A percentile compares a stretch with the other conserved stretches of the same genome.
Evolutionary conservation across 2,888 invertebrate genomes (phyloP).

Genomic region (Parapristionchus giblindavisi): DNA sequence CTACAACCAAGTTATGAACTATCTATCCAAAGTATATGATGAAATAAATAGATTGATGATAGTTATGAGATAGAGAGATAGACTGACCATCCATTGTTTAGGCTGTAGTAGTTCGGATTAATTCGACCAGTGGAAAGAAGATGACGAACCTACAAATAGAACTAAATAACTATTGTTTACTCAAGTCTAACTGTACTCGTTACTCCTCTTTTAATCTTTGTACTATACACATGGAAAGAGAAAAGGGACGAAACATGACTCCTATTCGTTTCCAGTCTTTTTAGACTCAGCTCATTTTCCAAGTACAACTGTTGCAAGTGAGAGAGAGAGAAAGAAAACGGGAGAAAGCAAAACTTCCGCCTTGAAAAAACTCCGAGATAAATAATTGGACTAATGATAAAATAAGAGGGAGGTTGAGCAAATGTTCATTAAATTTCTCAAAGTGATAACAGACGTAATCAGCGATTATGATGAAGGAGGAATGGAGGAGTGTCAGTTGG

Average conservation of each 20-base stretch:
- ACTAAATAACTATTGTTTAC: neutral
- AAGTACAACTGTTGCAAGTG: neutral
- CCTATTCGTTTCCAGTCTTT: too few species aligned
- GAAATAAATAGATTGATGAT: neutral
- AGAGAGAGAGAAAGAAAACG: neutral
- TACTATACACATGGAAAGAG: neutral
- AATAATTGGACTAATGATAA: too few species aligned
- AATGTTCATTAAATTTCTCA: too few species aligned
- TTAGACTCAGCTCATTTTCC: neutral
- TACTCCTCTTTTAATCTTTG: neutral
- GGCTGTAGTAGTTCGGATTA: conserved; percentile 48
- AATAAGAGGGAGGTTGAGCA: too few species aligned
- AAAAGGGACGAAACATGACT: neutral
- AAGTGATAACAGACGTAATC: too few species aligned
- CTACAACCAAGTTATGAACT: neutral
- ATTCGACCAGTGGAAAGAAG: conserved; percentile 47
- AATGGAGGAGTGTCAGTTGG: neutral
- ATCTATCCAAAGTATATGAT: neutral
- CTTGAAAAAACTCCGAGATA: neutral
- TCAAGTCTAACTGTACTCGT: neutral
- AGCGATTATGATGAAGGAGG: neutral
- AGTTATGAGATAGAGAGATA: neutral
- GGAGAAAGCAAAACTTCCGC: neutral
- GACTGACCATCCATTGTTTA: conserved; percentile 54
- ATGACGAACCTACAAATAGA: conserved; percentile 40